Evolutionary conservation across 2,797 vertebrate genomes (phyloP).

Genomic region (Acridotheres tristis): DNA sequence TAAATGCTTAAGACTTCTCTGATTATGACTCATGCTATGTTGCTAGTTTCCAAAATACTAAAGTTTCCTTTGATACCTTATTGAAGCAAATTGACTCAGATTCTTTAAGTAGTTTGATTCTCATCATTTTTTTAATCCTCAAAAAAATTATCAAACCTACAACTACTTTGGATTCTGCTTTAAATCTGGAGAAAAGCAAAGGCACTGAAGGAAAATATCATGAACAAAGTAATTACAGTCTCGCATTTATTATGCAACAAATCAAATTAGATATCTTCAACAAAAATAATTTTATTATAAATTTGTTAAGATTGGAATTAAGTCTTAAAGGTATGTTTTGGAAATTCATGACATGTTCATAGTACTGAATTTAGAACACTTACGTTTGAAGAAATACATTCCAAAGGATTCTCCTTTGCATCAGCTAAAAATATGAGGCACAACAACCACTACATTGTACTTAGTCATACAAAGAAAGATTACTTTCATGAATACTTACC

Average conservation of each 20-base stretch:
- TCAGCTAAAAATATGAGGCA: not conserved
- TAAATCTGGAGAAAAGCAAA: not conserved
- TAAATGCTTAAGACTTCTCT: not conserved
- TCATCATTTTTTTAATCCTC: not conserved
- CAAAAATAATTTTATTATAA: not conserved
- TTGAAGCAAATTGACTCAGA: not conserved
- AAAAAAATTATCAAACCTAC: not conserved
- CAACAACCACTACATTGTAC: not conserved
- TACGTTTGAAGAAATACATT: not conserved
- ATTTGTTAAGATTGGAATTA: not conserved
- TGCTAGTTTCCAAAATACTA: not conserved
- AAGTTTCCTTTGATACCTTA: not conserved
- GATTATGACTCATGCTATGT: not conserved
- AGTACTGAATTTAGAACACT: not conserved
- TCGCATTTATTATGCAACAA: not conserved
- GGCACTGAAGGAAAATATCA: not conserved
- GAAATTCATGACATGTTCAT: not conserved
- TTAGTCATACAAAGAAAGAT: not conserved
- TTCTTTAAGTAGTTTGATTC: not conserved
- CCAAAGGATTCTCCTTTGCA: not conserved
- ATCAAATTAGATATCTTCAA: not conserved
- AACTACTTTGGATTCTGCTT: not conserved
- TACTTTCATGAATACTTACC: slow-evolving; percentile 72
- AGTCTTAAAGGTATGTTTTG: not conserved
- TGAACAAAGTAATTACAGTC: not conserved